Evolutionary conservation across 2,888 invertebrate species (phyloP).

Genomic region (Drosophila colorata): DNA sequence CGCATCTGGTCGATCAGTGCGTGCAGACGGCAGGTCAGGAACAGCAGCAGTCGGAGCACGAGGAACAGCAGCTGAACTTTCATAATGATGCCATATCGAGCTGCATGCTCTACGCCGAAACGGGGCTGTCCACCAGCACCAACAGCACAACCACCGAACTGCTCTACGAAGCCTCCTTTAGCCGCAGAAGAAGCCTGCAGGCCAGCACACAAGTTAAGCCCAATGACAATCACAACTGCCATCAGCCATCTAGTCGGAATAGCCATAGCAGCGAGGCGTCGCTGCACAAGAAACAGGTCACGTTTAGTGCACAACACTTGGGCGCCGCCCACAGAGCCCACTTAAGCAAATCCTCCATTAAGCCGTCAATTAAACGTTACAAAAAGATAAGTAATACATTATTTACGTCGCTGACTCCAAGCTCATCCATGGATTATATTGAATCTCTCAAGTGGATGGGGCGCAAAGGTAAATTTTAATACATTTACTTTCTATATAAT

Average conservation of each 20-base stretch:
- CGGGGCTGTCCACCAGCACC: conserved; percentile 12
- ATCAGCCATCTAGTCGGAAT: conserved; percentile 69
- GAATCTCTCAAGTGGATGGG: conserved; percentile 56
- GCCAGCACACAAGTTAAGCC: conserved; percentile 7
- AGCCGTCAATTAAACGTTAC: conserved; percentile 59
- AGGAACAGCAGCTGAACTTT: conserved; percentile 1
- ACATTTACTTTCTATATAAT: not conserved
- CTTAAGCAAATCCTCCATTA: conserved; percentile 26
- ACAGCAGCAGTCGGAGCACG: not conserved
- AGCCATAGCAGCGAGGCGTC: conserved; percentile 62
- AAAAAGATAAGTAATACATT: conserved; percentile 17
- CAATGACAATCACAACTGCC: conserved; percentile 56
- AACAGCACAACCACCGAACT: conserved; percentile 18
- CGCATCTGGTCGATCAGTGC: conserved; percentile 65
- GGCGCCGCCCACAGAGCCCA: conserved; percentile 26
- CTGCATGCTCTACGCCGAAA: conserved; percentile 23
- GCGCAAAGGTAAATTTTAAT: conserved; percentile 42
- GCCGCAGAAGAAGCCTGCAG: conserved; percentile 5
- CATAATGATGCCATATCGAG: conserved; percentile 35
- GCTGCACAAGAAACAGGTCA: conserved; percentile 62
- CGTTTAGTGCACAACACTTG: conserved; percentile 60
- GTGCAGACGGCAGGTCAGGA: conserved; percentile 58
- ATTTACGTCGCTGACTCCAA: conserved; percentile 17
- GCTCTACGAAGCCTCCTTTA: conserved; percentile 2
- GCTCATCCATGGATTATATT: conserved; percentile 43